Evolutionary conservation across 2,113 vertebrate species (phyloP).

Genomic region (Phocoena phocoena): DNA sequence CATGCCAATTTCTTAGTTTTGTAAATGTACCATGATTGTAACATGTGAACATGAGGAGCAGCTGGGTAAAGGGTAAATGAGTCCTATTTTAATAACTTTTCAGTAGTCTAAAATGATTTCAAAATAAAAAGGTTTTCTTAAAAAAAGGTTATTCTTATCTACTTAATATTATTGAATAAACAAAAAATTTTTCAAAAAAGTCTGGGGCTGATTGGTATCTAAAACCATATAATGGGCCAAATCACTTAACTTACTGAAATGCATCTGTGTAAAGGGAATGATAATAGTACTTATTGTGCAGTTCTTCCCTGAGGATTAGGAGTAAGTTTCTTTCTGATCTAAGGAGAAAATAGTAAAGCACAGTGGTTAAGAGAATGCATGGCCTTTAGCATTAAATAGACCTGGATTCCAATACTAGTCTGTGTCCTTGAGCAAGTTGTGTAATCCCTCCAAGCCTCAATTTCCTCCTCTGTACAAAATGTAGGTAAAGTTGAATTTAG

Average conservation of each 20-base stretch:
- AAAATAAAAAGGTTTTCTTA: neutral
- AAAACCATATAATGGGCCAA: neutral
- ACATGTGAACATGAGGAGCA: neutral
- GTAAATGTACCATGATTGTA: neutral
- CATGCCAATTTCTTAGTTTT: neutral
- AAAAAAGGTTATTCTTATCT: neutral
- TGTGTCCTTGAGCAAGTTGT: neutral
- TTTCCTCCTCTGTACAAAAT: neutral
- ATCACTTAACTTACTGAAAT: neutral
- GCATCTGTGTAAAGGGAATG: neutral
- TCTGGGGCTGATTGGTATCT: neutral
- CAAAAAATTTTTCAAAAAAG: neutral
- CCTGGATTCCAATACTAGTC: neutral
- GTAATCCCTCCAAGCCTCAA: neutral
- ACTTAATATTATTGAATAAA: neutral
- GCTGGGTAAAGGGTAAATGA: neutral
- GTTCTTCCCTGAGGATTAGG: neutral
- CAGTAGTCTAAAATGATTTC: neutral
- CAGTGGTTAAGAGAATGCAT: neutral
- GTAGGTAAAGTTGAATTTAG: neutral
- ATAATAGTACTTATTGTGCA: neutral
- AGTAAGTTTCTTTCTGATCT: neutral
- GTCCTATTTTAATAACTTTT: neutral
- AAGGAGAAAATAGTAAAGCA: constrained; percentile 14
- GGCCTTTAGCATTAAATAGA: neutral